phyloP scores from a whole-genome alignment of 2,797 vertebrate genomes.

The Malacoctenus gilli region DNA sequence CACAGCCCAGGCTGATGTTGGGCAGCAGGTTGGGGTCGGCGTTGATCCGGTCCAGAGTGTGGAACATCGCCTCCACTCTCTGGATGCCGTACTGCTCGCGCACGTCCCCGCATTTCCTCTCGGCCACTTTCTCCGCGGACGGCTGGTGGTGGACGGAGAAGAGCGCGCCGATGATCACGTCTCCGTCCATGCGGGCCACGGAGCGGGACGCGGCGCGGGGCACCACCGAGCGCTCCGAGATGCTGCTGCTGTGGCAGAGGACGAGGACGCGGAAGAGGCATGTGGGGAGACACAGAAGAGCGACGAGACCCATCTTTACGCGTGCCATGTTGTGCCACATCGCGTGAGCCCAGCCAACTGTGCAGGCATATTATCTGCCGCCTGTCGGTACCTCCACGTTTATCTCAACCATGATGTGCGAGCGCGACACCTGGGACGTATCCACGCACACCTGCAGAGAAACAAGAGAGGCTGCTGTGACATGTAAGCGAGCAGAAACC shows the following conservation, averaged over 20 bases:
- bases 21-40: constrained; percentile 90
- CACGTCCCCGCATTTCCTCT: constrained; percentile 96
- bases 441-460: constrained; percentile 64
- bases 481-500: constrained; percentile 18
- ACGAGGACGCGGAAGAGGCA: constrained; percentile 81
- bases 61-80: constrained; percentile 98
- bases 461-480: constrained; percentile 43
- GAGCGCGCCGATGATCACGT: constrained; percentile 97
- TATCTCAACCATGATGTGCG: constrained; percentile 65
- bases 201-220: constrained; percentile 86
- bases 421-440: constrained; percentile 47
- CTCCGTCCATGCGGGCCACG: constrained; percentile 96
- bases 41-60: constrained; percentile 97
- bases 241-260: constrained; percentile 77
- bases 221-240: constrained; percentile 79
- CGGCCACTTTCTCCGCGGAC: constrained; percentile 93
- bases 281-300: constrained; percentile 81
- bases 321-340: constrained; percentile 81
- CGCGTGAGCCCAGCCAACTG: constrained; percentile 66
- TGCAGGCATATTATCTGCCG: constrained; percentile 75
- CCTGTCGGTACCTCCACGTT: constrained; percentile 61
- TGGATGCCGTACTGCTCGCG: constrained; percentile 99
- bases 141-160: constrained; percentile 99
- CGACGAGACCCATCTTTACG: constrained; percentile 86
- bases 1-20: constrained; percentile 96